A percentile compares a stretch with the other conserved stretches of the same genome.
These are phyloP conservation scores for Synergus japonicus DNA, from an alignment of 2,888 invertebrate species.

Conservation along the genomic window DNA sequence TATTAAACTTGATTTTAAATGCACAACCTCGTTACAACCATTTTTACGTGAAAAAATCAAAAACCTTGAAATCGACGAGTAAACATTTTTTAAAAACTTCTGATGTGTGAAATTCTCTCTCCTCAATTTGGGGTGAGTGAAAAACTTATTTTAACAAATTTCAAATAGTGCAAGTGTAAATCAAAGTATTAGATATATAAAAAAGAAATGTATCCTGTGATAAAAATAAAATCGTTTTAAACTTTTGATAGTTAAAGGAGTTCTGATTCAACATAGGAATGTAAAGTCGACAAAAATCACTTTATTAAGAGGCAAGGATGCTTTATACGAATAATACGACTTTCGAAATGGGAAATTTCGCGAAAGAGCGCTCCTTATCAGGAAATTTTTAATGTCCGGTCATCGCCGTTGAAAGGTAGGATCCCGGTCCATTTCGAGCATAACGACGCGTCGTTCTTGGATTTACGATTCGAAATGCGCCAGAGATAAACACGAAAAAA, in stretches of 20 bases:
- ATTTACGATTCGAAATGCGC: constrained; percentile 68
- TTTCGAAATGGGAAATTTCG: constrained; percentile 36
- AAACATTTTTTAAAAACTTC: too few species aligned
- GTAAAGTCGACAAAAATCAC: constrained; percentile 28
- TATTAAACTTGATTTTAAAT: constrained; percentile 22
- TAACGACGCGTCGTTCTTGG: constrained; percentile 58
- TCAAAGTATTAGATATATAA: too few species aligned
- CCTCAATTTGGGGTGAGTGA: too few species aligned
- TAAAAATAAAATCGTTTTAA: not conserved
- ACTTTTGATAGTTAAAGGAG: not conserved
- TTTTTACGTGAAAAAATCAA: too few species aligned
- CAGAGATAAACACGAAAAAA: constrained; percentile 67
- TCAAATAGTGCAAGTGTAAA: too few species aligned
- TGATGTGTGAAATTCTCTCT: too few species aligned
- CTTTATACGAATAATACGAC: constrained; percentile 37
- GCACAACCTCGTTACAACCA: not conserved
- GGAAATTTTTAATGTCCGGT: constrained; percentile 41
- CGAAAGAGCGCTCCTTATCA: constrained; percentile 40
- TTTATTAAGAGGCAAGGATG: constrained; percentile 33
- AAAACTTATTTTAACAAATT: too few species aligned
- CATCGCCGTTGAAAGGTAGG: constrained; percentile 41
- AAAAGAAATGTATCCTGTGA: too few species aligned
- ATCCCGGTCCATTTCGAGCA: constrained; percentile 46
- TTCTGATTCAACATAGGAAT: constrained; percentile 21
- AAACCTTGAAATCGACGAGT: too few species aligned